Conservation (phyloP, 2,888 invertebrate species). For the Heteromurus nitidus region DNA sequence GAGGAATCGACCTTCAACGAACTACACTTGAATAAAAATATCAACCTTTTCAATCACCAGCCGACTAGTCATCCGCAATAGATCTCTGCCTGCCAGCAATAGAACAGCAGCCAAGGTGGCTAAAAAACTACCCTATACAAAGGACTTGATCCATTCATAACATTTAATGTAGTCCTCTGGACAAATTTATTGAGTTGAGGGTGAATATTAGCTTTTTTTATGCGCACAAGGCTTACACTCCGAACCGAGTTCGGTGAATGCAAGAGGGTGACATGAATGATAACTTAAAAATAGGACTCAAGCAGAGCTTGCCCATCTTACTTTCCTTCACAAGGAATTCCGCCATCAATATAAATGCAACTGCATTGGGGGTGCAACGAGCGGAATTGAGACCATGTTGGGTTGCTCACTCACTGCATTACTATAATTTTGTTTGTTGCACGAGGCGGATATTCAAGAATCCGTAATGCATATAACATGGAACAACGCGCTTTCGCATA, state of each 20-base stretch:
- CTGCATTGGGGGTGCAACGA: constrained; percentile 19
- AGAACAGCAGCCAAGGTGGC: constrained; percentile 18
- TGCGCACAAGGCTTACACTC: constrained; percentile 1
- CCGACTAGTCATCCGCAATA: not conserved
- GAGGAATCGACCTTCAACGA: constrained; percentile 47
- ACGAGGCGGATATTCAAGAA: not conserved
- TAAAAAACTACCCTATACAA: not conserved
- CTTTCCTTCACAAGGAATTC: constrained; percentile 4
- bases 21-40: constrained; percentile 32
- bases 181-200: constrained; percentile 51
- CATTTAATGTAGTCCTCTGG: constrained; percentile 32
- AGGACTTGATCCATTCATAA: constrained; percentile 30
- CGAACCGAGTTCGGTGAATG: not conserved
- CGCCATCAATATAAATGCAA: constrained; percentile 29
- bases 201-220: constrained; percentile 60
- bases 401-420: not conserved
- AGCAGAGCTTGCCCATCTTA: not conserved
- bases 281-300: constrained; percentile 12
- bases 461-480: constrained; percentile 20
- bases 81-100: not conserved
- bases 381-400: too few relatives aligned
- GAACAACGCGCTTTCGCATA: constrained; percentile 28
- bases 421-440: not conserved
- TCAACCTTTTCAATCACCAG: constrained; percentile 26
- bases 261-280: constrained; percentile 7